Conservation (phyloP, 1,140 invertebrate genomes). For the Berghia stephanieae region DNA sequence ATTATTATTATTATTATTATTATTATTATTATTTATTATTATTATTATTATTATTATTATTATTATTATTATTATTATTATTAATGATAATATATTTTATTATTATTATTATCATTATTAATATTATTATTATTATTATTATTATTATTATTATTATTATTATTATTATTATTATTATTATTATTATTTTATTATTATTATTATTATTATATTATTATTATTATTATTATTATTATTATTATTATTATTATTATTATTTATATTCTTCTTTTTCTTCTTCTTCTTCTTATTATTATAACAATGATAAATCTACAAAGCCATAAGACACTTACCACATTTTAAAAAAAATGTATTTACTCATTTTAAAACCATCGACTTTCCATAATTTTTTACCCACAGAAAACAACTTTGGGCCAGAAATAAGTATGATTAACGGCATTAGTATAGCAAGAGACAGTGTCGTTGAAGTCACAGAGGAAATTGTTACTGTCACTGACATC, state of each 20-base stretch:
- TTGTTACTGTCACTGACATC: slow-evolving; percentile 41
- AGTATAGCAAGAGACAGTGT: slow-evolving; percentile 33
- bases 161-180: background rate
- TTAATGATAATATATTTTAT: no score
- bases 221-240: background rate
- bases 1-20: background rate
- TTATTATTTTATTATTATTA: background rate
- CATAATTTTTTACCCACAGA: no score
- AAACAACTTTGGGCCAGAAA: no score
- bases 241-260: background rate
- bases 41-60: background rate
- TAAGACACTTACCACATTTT: slow-evolving; percentile 25
- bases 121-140: background rate
- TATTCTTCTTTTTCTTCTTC: no score
- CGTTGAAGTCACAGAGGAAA: slow-evolving; percentile 20
- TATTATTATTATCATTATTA: no score
- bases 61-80: background rate
- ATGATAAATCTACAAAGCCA: no score
- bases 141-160: background rate
- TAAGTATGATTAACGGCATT: slow-evolving; percentile 43
- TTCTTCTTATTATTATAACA: no score
- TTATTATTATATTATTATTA: background rate
- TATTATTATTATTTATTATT: background rate
- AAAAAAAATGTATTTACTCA: slow-evolving; percentile 42
- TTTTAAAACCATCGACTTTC: no score